These are phyloP conservation scores for Nycticebus coucang DNA, from an alignment of 2,113 vertebrate genomes.

Conservation along the genomic window DNA sequence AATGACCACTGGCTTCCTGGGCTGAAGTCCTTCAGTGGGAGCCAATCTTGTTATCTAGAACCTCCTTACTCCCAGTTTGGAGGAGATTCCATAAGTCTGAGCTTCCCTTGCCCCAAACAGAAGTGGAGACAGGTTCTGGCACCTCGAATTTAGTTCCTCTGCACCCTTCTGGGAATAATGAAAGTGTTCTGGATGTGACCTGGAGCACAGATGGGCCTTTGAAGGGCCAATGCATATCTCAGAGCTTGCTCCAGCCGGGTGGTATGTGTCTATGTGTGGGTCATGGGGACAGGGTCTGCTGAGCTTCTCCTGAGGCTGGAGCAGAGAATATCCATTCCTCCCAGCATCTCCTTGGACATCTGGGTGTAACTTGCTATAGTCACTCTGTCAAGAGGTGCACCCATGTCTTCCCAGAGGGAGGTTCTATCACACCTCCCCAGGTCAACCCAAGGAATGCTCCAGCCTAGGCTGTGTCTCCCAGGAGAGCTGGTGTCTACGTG, in stretches of 20 bases:
- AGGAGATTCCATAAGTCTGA: background rate
- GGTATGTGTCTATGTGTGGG: fast-evolving
- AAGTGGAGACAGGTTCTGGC: background rate
- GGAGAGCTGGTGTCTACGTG: background rate
- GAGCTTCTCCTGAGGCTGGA: background rate
- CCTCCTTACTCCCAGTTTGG: background rate
- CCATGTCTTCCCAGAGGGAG: background rate
- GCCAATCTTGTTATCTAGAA: background rate
- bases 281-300: background rate
- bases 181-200: background rate
- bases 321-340: background rate
- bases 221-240: background rate
- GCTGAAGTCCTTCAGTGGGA: background rate
- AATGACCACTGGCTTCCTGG: background rate
- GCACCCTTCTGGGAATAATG: background rate
- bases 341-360: background rate
- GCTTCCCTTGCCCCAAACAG: background rate
- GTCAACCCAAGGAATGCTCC: background rate
- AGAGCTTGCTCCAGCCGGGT: too few relatives aligned
- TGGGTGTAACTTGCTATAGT: background rate
- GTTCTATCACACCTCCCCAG: background rate
- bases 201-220: background rate
- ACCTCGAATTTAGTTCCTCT: background rate
- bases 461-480: background rate
- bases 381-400: background rate